These are phyloP conservation scores for Heterodera schachtii DNA, from an alignment of 1,140 invertebrate species.

Conservation along the genomic window DNA sequence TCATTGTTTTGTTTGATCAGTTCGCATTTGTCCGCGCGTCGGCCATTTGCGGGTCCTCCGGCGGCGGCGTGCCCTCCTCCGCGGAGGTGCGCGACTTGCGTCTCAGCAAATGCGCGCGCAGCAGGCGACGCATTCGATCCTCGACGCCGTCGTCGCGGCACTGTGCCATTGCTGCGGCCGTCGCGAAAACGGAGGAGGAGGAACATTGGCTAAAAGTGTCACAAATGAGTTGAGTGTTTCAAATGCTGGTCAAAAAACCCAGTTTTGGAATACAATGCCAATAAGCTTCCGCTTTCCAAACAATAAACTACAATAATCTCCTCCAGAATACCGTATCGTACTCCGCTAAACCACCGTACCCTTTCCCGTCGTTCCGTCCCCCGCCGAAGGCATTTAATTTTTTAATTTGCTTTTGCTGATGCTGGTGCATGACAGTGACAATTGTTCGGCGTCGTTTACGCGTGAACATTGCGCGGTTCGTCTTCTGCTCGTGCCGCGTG, in stretches of 20 bases:
- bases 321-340: too few relatives aligned
- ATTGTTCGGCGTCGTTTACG: slow-evolving; percentile 28
- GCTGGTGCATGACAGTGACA: neutral
- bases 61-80: neutral
- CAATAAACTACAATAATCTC: neutral
- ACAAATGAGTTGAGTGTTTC: neutral
- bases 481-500: slow-evolving; percentile 51
- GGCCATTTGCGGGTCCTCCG: neutral
- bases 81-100: neutral
- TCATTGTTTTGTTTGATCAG: too few relatives aligned
- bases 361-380: neutral
- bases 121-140: neutral
- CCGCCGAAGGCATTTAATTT: neutral
- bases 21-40: too few relatives aligned
- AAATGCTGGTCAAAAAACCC: neutral
- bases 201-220: neutral
- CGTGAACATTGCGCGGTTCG: slow-evolving; percentile 39
- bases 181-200: neutral
- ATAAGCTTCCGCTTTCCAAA: neutral
- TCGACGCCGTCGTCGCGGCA: neutral
- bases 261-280: neutral
- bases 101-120: neutral
- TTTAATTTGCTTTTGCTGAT: neutral
- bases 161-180: neutral
- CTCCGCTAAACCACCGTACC: neutral